Conservation (phyloP, 2,113 vertebrate genomes). For the Poeciliopsis retropinna region DNA sequence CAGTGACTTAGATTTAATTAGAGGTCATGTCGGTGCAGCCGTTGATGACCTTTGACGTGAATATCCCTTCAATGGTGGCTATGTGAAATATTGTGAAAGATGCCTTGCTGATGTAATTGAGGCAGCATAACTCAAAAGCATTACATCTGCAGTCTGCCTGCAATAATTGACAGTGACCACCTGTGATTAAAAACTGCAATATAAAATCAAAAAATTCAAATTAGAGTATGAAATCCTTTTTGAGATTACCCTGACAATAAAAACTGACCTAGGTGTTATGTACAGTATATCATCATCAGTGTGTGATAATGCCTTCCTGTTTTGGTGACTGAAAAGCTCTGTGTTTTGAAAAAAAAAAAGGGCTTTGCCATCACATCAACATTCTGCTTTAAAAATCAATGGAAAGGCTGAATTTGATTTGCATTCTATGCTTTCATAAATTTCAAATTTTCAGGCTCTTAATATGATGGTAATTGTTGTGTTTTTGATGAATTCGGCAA, state of each 20-base stretch:
- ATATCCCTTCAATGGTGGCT: background rate
- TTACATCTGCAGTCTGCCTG: too few relatives aligned
- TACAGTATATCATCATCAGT: too few relatives aligned
- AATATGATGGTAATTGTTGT: background rate
- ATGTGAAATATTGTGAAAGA: background rate
- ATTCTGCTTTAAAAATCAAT: too few relatives aligned
- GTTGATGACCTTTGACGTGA: background rate
- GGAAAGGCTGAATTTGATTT: too few relatives aligned
- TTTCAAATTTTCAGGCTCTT: background rate
- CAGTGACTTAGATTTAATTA: conserved; percentile 41
- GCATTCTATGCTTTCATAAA: too few relatives aligned
- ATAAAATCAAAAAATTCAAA: background rate
- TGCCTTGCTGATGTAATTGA: background rate
- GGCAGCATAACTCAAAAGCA: too few relatives aligned
- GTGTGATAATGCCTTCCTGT: too few relatives aligned
- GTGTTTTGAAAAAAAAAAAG: too few relatives aligned
- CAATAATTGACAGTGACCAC: background rate
- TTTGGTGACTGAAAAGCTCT: too few relatives aligned
- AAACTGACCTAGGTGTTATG: too few relatives aligned
- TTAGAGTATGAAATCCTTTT: background rate
- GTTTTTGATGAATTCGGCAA: conserved; percentile 9
- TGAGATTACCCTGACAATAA: too few relatives aligned
- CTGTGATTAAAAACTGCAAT: background rate
- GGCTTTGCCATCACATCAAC: too few relatives aligned
- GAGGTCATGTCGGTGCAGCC: conserved; percentile 7